Evolutionary conservation across 1,140 invertebrate genomes (phyloP).

Genomic region (Harlomillsia oculata): DNA sequence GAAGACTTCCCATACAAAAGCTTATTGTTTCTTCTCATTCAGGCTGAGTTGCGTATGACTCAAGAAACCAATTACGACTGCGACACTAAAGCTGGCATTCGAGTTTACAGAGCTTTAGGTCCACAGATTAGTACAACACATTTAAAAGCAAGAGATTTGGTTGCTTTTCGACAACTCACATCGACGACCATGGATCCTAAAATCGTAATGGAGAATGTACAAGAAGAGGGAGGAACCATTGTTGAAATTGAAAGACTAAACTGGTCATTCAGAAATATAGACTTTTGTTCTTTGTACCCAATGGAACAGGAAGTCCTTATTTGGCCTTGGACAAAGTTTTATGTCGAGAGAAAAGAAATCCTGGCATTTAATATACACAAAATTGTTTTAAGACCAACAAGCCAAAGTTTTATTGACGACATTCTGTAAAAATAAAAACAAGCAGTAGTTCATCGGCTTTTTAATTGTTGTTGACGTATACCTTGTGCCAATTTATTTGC

Average conservation of each 20-base stretch:
- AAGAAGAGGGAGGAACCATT: neutral
- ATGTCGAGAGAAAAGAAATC: constrained; percentile 8
- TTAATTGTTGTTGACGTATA: too few species aligned
- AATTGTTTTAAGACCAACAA: constrained; percentile 18
- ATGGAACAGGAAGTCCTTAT: constrained; percentile 16
- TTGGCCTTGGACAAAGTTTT: constrained; percentile 20
- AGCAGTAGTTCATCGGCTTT: too few species aligned
- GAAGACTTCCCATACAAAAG: constrained; percentile 13
- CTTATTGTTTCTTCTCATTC: constrained; percentile 10
- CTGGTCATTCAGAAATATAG: constrained; percentile 14
- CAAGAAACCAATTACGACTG: neutral
- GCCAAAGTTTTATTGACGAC: constrained; percentile 8
- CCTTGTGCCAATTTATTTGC: too few species aligned
- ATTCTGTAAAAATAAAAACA: neutral
- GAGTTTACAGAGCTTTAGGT: constrained; percentile 5
- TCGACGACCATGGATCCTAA: constrained; percentile 10
- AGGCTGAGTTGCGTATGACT: constrained; percentile 11
- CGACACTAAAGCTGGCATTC: neutral
- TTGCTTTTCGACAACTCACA: constrained; percentile 11
- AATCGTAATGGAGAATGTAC: constrained; percentile 1
- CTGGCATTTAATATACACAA: constrained; percentile 4
- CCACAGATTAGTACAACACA: neutral
- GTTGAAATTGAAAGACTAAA: constrained; percentile 11
- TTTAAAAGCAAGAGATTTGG: constrained; percentile 4
- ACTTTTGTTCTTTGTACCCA: neutral